phyloP scores from a whole-genome alignment of 2,113 vertebrate genomes.

The Marmota monax region DNA sequence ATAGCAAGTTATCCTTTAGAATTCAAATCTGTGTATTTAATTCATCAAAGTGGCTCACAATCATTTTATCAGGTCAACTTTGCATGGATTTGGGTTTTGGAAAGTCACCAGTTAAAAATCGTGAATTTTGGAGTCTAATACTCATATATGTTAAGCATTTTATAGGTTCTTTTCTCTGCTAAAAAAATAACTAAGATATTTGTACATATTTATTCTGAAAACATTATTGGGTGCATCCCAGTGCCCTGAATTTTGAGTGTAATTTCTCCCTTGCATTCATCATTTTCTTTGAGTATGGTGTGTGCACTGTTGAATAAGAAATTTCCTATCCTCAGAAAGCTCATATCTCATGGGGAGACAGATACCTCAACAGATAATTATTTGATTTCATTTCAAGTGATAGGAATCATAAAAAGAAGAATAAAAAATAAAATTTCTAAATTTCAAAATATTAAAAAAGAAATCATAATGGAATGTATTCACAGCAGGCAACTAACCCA shows the following conservation, averaged over 20 bases:
- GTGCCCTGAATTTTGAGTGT: not conserved
- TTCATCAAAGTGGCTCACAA: slow-evolving; percentile 23
- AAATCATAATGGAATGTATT: slow-evolving; percentile 12
- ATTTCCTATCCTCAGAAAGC: not conserved
- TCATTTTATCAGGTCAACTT: not conserved
- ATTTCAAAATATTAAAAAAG: not conserved
- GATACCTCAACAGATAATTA: not conserved
- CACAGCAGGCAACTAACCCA: not conserved
- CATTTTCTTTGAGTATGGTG: slow-evolving; percentile 1
- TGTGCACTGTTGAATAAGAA: slow-evolving; percentile 5
- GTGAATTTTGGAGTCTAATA: not conserved
- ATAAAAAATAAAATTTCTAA: too few species aligned
- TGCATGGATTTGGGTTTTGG: not conserved
- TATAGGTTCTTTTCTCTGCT: not conserved
- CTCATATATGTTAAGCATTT: not conserved
- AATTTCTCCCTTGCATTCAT: not conserved
- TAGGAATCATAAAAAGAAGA: not conserved
- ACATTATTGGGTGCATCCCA: not conserved
- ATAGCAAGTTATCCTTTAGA: slow-evolving; percentile 9
- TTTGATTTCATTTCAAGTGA: slow-evolving; percentile 42
- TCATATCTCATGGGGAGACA: not conserved
- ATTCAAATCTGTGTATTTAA: slow-evolving; percentile 30
- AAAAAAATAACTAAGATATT: not conserved
- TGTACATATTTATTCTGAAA: not conserved
- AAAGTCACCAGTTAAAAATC: slow-evolving; percentile 29